Evolutionary conservation across 1,140 invertebrate species (phyloP), one percentile per base, ranked within the genome.

Genomic region (Drosophila pseudoananassae): DNA sequence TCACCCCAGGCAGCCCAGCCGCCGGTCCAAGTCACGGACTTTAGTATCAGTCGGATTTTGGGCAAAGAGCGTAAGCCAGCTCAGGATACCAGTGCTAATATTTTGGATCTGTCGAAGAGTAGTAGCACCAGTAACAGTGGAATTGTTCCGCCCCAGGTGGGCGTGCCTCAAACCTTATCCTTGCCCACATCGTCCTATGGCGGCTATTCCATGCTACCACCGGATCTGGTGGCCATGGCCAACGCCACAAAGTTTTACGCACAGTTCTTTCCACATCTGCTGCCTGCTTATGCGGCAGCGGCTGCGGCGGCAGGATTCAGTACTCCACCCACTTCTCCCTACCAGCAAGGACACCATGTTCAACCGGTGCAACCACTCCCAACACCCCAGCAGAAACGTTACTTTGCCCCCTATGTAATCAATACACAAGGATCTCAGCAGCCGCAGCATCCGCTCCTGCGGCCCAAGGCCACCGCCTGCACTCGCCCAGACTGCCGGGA

Each of bases 211-310:
- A 87, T 87, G 83, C 8, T 85, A 33, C 73, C 78, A 2, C 84
- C 81, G 25, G 84, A 89, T 51, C 49, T 90, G 25, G 49, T 90
- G 64, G 89, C 89, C 59, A 85, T 90, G 60, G 89, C 89, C 40
- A 91, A 74, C 52, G 90, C 90, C n/a, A 91, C 85, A 14, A 90
- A 91, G 46, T 91, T 91, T 43, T 91, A 91, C 72, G 85, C 89
- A 14, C 90, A 91, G 47, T 91, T 91, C 51, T 91, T 91, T 52
- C 90, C 90, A 4, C 90, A 91, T 33, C 23, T 89, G 6, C 43
- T 90, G 50, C 82, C 88, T 23, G 77, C 78, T 29, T 90, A 87
- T 70, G 87, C 87, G 14, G 87, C 82, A 10, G 81, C 87, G 23
- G 78, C 76, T 1, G 76, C 78, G 20, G 73, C 78, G 31, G 82